These are phyloP conservation scores for Papilio helenus DNA, from an alignment of 1,140 invertebrate species.

Conservation along the genomic window DNA sequence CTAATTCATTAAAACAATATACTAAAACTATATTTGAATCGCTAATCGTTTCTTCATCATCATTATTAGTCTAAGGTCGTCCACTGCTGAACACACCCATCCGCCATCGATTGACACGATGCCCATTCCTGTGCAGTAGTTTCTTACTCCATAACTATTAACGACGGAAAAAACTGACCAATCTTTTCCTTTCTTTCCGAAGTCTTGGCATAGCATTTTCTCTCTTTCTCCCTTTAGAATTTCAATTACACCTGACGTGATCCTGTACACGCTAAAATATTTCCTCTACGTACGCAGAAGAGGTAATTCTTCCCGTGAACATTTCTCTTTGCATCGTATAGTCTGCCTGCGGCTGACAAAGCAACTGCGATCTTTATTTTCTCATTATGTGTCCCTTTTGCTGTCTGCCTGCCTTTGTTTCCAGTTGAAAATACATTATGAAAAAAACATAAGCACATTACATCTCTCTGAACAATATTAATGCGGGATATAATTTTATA, in stretches of 20 bases:
- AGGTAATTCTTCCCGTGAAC: slow-evolving; percentile 42
- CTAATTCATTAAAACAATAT: too few species aligned
- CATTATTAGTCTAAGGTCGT: too few species aligned
- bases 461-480: slow-evolving; percentile 12
- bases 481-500: slow-evolving; percentile 14
- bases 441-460: slow-evolving; percentile 43
- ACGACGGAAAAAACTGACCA: too few species aligned
- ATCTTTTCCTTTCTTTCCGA: too few species aligned
- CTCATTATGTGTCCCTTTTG: slow-evolving; percentile 58
- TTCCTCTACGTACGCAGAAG: slow-evolving; percentile 34
- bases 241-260: slow-evolving; percentile 32
- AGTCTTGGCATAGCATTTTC: background rate
- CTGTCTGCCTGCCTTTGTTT: slow-evolving; percentile 57
- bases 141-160: too few species aligned
- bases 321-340: slow-evolving; percentile 51
- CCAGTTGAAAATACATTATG: slow-evolving; percentile 49
- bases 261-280: slow-evolving; percentile 14
- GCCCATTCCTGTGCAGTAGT: too few species aligned
- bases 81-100: too few species aligned
- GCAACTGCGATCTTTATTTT: slow-evolving; percentile 69
- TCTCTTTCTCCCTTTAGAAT: background rate
- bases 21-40: too few species aligned
- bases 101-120: too few species aligned
- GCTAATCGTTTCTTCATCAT: too few species aligned
- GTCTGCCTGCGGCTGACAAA: slow-evolving; percentile 54